These are phyloP conservation scores for Acromyrmex echinatior DNA, from an alignment of 1,140 invertebrate species.

Conservation along the genomic window DNA sequence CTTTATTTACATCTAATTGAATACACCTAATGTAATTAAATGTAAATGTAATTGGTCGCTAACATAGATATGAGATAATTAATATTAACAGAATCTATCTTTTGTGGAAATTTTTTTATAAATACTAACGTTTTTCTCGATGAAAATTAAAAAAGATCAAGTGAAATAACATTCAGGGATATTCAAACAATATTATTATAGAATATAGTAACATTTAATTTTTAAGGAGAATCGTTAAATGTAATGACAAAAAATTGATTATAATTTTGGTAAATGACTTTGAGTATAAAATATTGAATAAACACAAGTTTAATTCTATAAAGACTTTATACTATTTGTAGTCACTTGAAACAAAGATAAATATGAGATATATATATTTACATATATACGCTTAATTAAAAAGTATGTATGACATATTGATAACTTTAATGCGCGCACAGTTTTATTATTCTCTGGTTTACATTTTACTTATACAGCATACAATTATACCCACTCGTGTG, in stretches of 20 bases:
- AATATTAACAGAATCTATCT: background rate
- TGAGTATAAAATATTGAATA: background rate
- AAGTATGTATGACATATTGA: background rate
- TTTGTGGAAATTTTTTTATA: background rate
- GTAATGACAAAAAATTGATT: background rate
- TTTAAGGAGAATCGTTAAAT: background rate
- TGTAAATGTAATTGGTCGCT: conserved; percentile 7
- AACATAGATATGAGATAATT: background rate
- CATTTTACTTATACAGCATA: no score
- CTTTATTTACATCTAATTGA: conserved; percentile 25
- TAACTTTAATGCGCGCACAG: background rate
- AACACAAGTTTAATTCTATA: background rate
- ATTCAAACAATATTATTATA: background rate
- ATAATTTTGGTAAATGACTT: background rate
- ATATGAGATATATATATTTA: background rate
- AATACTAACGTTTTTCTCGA: background rate
- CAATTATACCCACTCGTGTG: background rate
- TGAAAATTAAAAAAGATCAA: background rate
- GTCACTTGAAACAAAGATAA: background rate
- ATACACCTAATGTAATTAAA: conserved; percentile 24
- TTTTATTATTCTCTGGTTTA: no score
- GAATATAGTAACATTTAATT: background rate
- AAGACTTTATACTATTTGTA: background rate
- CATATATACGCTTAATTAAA: background rate
- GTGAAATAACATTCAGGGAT: background rate